These are phyloP conservation scores for Drosophila guanche DNA, from an alignment of 1,140 invertebrate species.

Conservation along the genomic window DNA sequence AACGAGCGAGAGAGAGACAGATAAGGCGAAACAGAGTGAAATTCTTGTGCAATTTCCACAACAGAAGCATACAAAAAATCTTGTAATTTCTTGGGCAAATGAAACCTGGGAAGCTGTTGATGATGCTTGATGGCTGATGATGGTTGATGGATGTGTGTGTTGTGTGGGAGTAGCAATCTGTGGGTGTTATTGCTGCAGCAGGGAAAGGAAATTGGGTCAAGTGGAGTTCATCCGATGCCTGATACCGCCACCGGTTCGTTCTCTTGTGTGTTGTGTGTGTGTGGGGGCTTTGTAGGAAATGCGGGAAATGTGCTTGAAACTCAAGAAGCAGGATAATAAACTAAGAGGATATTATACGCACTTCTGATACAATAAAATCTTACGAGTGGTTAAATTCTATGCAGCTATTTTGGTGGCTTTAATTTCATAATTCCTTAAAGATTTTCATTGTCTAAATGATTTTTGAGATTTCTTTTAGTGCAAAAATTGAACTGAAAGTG, in stretches of 20 bases:
- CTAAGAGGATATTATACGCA: no score
- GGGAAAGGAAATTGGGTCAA: slow-evolving; percentile 45
- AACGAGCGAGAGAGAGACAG: no score
- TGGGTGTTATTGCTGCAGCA: neutral
- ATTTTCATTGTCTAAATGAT: no score
- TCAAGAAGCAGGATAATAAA: no score
- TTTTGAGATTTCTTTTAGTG: no score
- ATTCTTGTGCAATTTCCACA: slow-evolving; percentile 29
- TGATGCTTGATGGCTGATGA: neutral
- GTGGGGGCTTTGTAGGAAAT: slow-evolving; percentile 6
- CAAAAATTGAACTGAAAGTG: no score
- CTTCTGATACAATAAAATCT: no score
- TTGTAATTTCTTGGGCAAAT: slow-evolving; percentile 44
- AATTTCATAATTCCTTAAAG: no score
- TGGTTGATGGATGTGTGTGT: slow-evolving; percentile 17
- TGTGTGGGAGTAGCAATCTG: slow-evolving; percentile 5
- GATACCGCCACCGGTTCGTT: no score
- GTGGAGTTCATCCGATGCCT: slow-evolving; percentile 30
- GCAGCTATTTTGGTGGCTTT: no score
- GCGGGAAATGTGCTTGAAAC: no score
- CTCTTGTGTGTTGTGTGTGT: slow-evolving; percentile 18
- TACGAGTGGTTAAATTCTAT: no score
- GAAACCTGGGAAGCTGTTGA: slow-evolving; percentile 16
- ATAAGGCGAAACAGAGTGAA: neutral
- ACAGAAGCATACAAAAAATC: slow-evolving; percentile 23